phyloP scores from a whole-genome alignment of 2,888 invertebrate species.

The Microdon myrmicae region DNA sequence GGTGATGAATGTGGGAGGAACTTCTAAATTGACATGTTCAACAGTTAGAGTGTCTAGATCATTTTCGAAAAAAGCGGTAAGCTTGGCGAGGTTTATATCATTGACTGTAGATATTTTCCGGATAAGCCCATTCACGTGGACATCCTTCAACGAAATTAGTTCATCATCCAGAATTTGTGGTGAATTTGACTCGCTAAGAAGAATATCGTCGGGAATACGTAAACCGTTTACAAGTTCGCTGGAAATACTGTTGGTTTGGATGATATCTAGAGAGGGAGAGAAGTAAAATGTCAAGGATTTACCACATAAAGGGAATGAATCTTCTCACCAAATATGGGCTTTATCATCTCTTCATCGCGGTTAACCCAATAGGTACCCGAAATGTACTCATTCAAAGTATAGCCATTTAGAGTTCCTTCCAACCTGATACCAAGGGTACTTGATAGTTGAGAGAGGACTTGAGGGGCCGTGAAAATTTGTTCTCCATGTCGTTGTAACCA shows the following conservation, averaged over 20 bases:
- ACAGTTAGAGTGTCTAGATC: constrained; percentile 55
- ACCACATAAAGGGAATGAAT: no score
- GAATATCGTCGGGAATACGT: constrained; percentile 67
- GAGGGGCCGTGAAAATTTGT: constrained; percentile 61
- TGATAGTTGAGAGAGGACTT: constrained; percentile 55
- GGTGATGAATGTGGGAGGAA: constrained; percentile 65
- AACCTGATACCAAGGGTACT: constrained; percentile 55
- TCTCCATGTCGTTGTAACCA: constrained; percentile 64
- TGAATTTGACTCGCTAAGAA: constrained; percentile 59
- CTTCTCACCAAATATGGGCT: constrained; percentile 65
- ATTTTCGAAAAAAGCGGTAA: constrained; percentile 55
- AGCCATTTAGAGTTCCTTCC: constrained; percentile 65
- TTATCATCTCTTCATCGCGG: constrained; percentile 66
- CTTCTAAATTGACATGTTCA: constrained; percentile 67
- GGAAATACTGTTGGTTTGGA: constrained; percentile 55
- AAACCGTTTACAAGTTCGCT: constrained; percentile 63
- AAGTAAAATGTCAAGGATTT: no score
- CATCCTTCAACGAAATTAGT: constrained; percentile 52
- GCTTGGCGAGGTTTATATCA: constrained; percentile 53
- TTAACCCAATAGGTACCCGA: constrained; percentile 69
- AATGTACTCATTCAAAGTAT: constrained; percentile 66
- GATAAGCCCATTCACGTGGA: constrained; percentile 50
- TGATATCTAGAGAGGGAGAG: no score
- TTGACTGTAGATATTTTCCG: constrained; percentile 57
- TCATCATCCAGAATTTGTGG: constrained; percentile 55